Conservation (phyloP, 2,797 vertebrate genomes). For the Sebastes diploproa region DNA sequence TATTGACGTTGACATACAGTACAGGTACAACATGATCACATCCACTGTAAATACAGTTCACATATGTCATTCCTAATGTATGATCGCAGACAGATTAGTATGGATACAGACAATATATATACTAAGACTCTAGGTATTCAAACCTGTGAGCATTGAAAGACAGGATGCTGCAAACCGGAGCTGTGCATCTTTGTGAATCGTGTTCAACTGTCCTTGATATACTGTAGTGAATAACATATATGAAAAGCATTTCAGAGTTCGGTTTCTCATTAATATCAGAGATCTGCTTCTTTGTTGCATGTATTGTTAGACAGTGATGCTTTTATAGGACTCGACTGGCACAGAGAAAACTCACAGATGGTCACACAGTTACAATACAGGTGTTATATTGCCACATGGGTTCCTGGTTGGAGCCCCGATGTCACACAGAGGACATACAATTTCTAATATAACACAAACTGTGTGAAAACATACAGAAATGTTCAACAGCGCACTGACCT, state of each 20-base stretch:
- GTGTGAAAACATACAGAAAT: conserved; percentile 41
- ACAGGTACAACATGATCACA: conserved; percentile 55
- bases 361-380: conserved; percentile 60
- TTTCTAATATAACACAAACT: conserved; percentile 42
- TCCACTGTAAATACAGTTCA: conserved; percentile 44
- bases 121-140: conserved; percentile 1
- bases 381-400: conserved; percentile 54
- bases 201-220: not conserved
- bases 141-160: not conserved
- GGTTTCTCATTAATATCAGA: not conserved
- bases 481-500: conserved; percentile 40
- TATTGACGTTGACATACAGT: conserved; percentile 51
- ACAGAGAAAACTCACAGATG: conserved; percentile 67
- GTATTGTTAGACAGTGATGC: conserved; percentile 34
- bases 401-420: conserved; percentile 56
- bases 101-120: not conserved
- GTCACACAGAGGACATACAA: conserved; percentile 60
- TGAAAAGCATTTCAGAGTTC: conserved; percentile 28
- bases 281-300: conserved; percentile 27
- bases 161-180: conserved; percentile 24
- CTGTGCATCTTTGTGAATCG: conserved; percentile 2
- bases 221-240: conserved; percentile 15
- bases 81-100: conserved; percentile 23
- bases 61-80: conserved; percentile 25
- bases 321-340: conserved; percentile 37